Evolutionary conservation across 2,797 vertebrate genomes (phyloP), one percentile per base, ranked within the genome.

Genomic region (Pelodytes ibericus): DNA sequence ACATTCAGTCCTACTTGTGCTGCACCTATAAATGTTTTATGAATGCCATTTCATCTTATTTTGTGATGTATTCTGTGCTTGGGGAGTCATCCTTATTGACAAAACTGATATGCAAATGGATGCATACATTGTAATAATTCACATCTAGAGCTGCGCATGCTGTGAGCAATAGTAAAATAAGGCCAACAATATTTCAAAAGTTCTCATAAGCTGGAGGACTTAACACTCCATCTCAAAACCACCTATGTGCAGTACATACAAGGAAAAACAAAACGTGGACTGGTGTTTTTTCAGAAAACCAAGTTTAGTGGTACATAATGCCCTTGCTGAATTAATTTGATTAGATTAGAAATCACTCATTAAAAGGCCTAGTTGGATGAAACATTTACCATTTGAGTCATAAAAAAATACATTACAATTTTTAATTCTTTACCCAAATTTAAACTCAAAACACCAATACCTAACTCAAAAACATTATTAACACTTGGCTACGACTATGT

Each of bases 21-120:
- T 70, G 53, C 67, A 70, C 67, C 57, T 76, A 76, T 76, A 71
- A 76, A 71, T 76, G 74, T 76, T 76, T 76, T 76, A 76, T 76
- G 74, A 76, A 76, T 76, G 47, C 74, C 39, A 64, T 76, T 76
- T 76, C 59, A 41, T 63, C 44, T 76, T 51, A 41, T 53, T 76
- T 33, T 76, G 67, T 71, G 67, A 71, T 76, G 71, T 61, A 57
- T 24, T 57, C 44, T 57, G 41, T 76, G 68, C 74, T 71, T 36
- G 31, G 39, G 33, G 59, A 76, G 67, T 63, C 59, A 64, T 70
- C 13, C 47, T 59, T 76, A 76, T 76, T 76, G 74, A 76, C 66
- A 76, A 76, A 71, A 22, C 74, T 76, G 74, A 76, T 62, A 67
- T 76, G 74, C 70, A 76, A 76, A 71, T 64, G 74, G 44, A 58